Evolutionary conservation across 2,113 vertebrate species (phyloP), one percentile per base, ranked within the genome.

Genomic region (Oreotrochilus melanogaster): DNA sequence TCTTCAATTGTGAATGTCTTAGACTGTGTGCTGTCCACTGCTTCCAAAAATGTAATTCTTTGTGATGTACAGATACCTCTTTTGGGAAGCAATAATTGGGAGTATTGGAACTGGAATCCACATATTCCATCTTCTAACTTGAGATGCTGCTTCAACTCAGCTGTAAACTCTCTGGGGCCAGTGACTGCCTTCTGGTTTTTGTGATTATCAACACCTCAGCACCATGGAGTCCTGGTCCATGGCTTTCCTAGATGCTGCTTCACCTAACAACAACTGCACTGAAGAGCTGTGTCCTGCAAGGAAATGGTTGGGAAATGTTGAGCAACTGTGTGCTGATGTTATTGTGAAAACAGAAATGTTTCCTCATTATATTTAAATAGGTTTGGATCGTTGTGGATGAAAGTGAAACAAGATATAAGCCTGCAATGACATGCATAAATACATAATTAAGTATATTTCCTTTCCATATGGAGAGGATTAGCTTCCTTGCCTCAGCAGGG

Each of bases 401-500:
- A 95, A 96, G 87, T 37, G 92, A 95, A 97, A 93, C 93, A 94
- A 96, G 91, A 89, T 91, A 94, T n/a, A 92, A 96, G 86, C 78
- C 94, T 73, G 91, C 93, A 95, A 92, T 66, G 89, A 84, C 70
- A 92, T 73, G 92, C 86, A 94, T 92, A 96, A 97, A 97, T 97
- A 83, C 79, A 95, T 92, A 96, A 93, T 91, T 93, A 93, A 96
- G 66, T 94, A 61, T 37, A 82, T 95, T 96, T 96, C 92, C 91
- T 95, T 92, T 18, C 95, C 94, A 96, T 93, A 95, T 96, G 96
- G 95, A 97, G 89, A 69, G 95, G 93, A 97, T 97, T 96, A 95
- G 56, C 23, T 67, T 33, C 76, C 78, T n/a, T 78, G 80, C 66
- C 92, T 85, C 92, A 95, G 95, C 83, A 50, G 95, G 93, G 95